Base-by-base conservation (phyloP, 2,113 vertebrate genomes). In the Bombycilla garrulus region DNA sequence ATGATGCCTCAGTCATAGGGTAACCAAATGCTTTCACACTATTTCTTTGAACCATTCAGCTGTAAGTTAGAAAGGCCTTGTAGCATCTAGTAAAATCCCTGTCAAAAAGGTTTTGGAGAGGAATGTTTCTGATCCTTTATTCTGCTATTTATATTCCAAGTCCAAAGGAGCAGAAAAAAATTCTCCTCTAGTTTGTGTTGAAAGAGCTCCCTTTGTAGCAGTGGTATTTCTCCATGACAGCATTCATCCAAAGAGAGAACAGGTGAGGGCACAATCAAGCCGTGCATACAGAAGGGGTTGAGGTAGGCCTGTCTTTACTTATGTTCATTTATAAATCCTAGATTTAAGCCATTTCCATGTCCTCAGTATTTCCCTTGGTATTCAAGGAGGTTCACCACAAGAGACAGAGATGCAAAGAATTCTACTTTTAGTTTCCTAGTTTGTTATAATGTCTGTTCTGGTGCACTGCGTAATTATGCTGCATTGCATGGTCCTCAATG, bases 401-500 rank as follows among this genome's bases (percentile, higher is more conserved):
- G 33, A 65, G 16, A 73, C 15, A 85, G 22, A 69, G 50, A 73
- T 23, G 44, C 21, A 78, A 61, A 72, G 26, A 86, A 69, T 69
- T 53, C 12, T 26, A 3, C 28, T 44, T 66, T 56, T 29, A 67
- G 33, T 45, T 66, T 70, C 18, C 20, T 42, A 6, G 15, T 31
- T 83, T n/a, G 8, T 58, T 51, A 25, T 28, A 57, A 71, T 15
- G 15, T 47, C 70, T 67, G 12, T 38, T n/a, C 23, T 80, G 24
- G 5, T 17, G 26, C 40, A 33, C 31, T 48, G 35, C n/a, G n/a
- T 65, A 25, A 53, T 22, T 61, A 80, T 16, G 36, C 20, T 80
- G 54, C 4, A 2, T 9, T 82, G 40, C 19, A 12, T 18, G 44
- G 31, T 44, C 42, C 53, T 78, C 0, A 0, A 35, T 72, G 26